These are phyloP conservation scores for Anastatus disparis DNA, from an alignment of 1,140 invertebrate species.

Conservation along the genomic window DNA sequence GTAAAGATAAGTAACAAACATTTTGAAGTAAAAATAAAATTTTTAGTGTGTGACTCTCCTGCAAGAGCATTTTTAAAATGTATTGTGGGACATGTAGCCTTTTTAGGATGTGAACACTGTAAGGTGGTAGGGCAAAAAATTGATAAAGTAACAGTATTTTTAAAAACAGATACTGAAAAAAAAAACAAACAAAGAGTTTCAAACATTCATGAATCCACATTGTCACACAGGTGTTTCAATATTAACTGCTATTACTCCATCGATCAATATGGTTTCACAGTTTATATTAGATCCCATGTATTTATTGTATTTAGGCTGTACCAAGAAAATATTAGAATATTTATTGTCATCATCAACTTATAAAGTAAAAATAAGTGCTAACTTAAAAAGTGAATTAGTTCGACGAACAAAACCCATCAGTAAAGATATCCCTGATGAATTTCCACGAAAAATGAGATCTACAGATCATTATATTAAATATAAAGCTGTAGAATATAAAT, in stretches of 20 bases:
- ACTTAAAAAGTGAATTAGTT: neutral
- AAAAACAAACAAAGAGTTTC: no score
- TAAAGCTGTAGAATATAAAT: constrained; percentile 22
- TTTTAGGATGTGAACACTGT: no score
- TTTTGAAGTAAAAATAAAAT: no score
- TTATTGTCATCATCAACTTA: neutral
- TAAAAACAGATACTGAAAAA: no score
- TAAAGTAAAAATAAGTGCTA: neutral
- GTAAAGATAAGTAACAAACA: no score
- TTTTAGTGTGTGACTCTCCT: no score
- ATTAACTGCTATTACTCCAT: neutral
- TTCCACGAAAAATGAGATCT: constrained; percentile 15
- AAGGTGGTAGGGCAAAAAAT: no score
- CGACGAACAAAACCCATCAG: neutral
- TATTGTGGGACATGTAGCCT: no score
- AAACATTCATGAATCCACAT: no score
- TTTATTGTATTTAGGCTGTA: neutral
- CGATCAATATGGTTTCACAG: neutral
- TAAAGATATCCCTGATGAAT: constrained; percentile 28
- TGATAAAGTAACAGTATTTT: neutral
- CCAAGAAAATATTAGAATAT: neutral
- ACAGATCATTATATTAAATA: neutral
- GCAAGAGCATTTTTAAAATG: no score
- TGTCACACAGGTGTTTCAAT: no score
- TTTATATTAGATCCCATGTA: constrained; percentile 1